phyloP scores from a whole-genome alignment of 2,888 invertebrate species.

The Ornithoptera priamus region DNA sequence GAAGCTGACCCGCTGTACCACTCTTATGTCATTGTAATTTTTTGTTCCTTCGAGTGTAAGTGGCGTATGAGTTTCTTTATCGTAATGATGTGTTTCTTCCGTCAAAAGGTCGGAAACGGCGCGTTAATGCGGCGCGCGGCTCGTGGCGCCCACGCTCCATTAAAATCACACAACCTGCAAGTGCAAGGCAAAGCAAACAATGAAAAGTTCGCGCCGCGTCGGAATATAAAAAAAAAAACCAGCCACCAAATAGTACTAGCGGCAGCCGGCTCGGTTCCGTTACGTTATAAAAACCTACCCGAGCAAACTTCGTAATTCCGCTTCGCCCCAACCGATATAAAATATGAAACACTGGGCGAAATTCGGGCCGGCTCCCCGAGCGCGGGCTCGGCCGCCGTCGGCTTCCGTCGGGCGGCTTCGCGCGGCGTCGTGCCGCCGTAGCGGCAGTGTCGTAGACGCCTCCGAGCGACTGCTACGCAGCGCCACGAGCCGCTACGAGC shows the following conservation, averaged over 20 bases:
- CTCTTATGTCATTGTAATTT: too few relatives aligned
- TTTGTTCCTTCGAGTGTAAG: too few relatives aligned
- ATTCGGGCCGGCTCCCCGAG: conserved; percentile 59
- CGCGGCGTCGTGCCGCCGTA: conserved; percentile 59
- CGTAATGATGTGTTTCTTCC: not conserved
- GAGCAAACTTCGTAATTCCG: conserved; percentile 76
- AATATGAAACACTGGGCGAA: conserved; percentile 78
- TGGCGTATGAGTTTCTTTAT: not conserved
- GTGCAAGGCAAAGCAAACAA: conserved; percentile 62
- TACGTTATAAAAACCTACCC: conserved; percentile 73
- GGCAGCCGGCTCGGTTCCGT: conserved; percentile 55
- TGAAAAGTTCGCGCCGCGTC: conserved; percentile 61
- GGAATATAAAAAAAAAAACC: conserved; percentile 51
- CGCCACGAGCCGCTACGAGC: conserved; percentile 34
- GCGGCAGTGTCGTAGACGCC: conserved; percentile 69
- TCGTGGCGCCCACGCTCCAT: conserved; percentile 51
- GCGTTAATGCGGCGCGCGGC: conserved; percentile 46
- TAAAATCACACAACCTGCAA: conserved; percentile 66
- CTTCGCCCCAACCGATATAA: conserved; percentile 73
- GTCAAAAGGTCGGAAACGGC: conserved; percentile 6
- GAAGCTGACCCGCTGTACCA: too few relatives aligned
- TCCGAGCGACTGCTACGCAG: conserved; percentile 50
- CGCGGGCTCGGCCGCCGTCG: conserved; percentile 48
- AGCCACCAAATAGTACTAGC: conserved; percentile 64
- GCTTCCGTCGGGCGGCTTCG: conserved; percentile 41